Base-by-base conservation (phyloP, 2,888 invertebrate species). In the Macaria notata region DNA sequence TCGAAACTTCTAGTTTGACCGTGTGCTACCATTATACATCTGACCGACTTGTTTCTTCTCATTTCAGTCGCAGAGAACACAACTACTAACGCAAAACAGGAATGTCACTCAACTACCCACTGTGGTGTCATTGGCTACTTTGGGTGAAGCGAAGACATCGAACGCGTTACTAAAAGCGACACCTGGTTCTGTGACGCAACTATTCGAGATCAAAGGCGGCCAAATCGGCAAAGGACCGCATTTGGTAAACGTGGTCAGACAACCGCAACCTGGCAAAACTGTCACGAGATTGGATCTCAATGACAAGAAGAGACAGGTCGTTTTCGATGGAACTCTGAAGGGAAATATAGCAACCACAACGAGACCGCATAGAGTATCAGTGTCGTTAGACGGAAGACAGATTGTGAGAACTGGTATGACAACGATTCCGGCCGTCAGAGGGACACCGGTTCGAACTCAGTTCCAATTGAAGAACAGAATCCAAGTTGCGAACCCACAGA, bases 171-270 rank as follows among this genome's bases (percentile, higher is more conserved):
- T 88, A 1, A 88, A 88, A 54, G 78, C 86, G 3, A 71, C 81
- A 0, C 81, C 83, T 9, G 84, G 83, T 38, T 76, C 83, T 1
- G 82, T 88, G 19, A 78, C 89, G 38, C 90, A 89, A 63, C 79
- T 86, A 65, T 86, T 88, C 70, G 90, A 90, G 65, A 84, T 90
- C 65, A 88, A 88, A 63, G 74, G 83, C 61, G 85, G 84, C 0
- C 86, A 84, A 62, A 70, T 89, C 1, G 36, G 81, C 51, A 86
- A 85, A 57, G 88, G 86, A 0, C 82, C 88, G 29, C 90, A 90
- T 47, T 62, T 90, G 4, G 87, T 91, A 6, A 91, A 90, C 71
- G 90, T 90, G 3, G 76, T 90, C 3, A 69, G 88, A 0, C 85
- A 78, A n/a, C 86, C 86, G 30, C 76, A 71, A 51, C 84, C 86